These are phyloP conservation scores for Wiebesia pumilae DNA, from an alignment of 1,140 invertebrate genomes.

Conservation along the genomic window DNA sequence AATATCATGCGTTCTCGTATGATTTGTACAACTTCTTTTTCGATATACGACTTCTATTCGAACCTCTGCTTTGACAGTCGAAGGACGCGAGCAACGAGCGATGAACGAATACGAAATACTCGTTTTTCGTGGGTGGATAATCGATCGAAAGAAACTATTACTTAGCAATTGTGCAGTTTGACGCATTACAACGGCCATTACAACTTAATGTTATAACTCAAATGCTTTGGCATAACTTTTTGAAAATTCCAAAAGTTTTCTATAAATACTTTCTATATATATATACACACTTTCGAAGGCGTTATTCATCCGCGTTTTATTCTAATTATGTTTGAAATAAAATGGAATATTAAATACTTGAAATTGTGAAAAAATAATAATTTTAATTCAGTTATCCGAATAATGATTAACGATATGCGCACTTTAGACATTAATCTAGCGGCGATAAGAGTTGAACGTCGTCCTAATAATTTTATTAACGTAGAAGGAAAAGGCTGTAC, in stretches of 20 bases:
- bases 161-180: background rate
- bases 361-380: background rate
- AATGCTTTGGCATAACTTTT: background rate
- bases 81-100: background rate
- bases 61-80: background rate
- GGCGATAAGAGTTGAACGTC: background rate
- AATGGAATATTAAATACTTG: too few relatives aligned
- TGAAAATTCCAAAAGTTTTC: background rate
- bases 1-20: background rate
- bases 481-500: background rate
- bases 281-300: background rate
- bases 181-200: background rate
- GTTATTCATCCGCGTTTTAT: background rate
- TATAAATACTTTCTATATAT: background rate
- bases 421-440: background rate
- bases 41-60: background rate
- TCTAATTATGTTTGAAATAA: background rate
- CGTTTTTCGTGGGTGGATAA: background rate
- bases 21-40: background rate
- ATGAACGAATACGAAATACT: background rate
- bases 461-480: background rate
- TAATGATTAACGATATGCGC: background rate
- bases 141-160: background rate
- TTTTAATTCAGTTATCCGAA: too few relatives aligned
- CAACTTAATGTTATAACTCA: background rate